These are phyloP conservation scores for Poeciliopsis presidionis DNA, from an alignment of 2,797 vertebrate species.

Conservation along the genomic window DNA sequence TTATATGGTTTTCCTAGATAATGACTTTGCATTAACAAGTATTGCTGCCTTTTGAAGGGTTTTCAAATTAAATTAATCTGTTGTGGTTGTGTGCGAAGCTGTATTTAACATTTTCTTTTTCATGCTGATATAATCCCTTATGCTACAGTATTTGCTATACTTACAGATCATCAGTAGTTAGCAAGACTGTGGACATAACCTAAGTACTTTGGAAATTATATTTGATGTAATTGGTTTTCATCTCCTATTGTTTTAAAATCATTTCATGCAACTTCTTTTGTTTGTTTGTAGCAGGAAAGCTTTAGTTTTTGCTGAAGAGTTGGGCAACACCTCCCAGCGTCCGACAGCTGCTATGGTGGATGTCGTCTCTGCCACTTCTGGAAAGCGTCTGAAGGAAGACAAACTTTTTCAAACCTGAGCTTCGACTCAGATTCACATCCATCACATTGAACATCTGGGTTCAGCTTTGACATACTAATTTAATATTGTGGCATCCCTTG, in stretches of 20 bases:
- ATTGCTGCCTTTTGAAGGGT: not conserved
- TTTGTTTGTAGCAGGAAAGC: conserved; percentile 74
- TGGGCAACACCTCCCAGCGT: conserved; percentile 66
- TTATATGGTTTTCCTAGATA: not conserved
- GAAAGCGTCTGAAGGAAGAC: conserved; percentile 24
- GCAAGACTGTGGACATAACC: not conserved
- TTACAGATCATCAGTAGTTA: conserved; percentile 9
- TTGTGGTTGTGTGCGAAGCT: not conserved
- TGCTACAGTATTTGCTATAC: not conserved
- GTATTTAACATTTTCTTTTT: not conserved
- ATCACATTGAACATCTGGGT: not conserved
- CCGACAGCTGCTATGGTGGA: conserved; percentile 43
- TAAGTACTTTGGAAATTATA: not conserved
- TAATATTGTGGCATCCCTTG: not conserved
- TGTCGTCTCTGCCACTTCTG: conserved; percentile 26
- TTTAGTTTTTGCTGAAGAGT: conserved; percentile 79
- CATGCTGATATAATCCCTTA: not conserved
- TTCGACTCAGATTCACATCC: not conserved
- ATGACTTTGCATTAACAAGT: conserved; percentile 12
- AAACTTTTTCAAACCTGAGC: conserved; percentile 8
- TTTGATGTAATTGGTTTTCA: not conserved
- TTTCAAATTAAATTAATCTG: not conserved
- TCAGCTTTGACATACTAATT: not conserved
- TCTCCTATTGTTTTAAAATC: not conserved
- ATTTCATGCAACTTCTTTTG: conserved; percentile 22